Conservation (phyloP, 2,797 vertebrate species). For the Anomalospiza imberbis region DNA sequence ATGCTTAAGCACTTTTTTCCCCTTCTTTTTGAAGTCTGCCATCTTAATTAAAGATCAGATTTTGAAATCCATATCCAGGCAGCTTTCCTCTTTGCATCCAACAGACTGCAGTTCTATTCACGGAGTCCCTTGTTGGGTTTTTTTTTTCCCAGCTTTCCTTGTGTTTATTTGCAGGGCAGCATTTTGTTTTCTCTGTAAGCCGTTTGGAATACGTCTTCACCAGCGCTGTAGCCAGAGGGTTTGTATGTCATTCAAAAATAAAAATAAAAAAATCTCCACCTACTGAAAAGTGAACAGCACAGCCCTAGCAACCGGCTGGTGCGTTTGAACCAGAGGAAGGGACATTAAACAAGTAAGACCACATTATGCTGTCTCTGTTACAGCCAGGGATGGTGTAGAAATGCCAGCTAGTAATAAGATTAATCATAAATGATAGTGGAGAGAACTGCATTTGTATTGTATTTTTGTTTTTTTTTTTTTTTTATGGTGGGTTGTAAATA, state of each 20-base stretch:
- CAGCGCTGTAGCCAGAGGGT: slow-evolving; percentile 20
- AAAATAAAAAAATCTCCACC: slow-evolving; percentile 54
- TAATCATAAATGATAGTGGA: neutral
- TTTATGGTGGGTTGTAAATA: neutral
- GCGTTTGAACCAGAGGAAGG: neutral
- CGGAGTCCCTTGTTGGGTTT: neutral
- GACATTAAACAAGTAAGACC: neutral
- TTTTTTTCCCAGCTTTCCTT: neutral
- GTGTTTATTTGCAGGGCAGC: slow-evolving; percentile 29
- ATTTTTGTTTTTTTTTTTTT: neutral
- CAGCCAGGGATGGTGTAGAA: neutral
- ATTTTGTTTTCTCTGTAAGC: slow-evolving; percentile 25
- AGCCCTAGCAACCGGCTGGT: slow-evolving; percentile 56
- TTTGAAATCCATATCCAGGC: neutral
- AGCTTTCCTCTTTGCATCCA: neutral
- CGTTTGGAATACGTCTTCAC: neutral
- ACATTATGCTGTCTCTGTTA: neutral
- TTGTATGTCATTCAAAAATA: slow-evolving; percentile 59
- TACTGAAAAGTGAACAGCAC: slow-evolving; percentile 58
- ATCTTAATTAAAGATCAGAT: slow-evolving; percentile 3
- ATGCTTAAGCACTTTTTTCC: neutral
- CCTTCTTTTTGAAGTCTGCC: neutral
- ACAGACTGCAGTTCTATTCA: neutral
- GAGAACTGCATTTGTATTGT: neutral
- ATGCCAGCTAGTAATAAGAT: neutral